These are phyloP conservation scores for Oscheius sp. DNA, from an alignment of 2,888 invertebrate genomes.

Conservation along the genomic window DNA sequence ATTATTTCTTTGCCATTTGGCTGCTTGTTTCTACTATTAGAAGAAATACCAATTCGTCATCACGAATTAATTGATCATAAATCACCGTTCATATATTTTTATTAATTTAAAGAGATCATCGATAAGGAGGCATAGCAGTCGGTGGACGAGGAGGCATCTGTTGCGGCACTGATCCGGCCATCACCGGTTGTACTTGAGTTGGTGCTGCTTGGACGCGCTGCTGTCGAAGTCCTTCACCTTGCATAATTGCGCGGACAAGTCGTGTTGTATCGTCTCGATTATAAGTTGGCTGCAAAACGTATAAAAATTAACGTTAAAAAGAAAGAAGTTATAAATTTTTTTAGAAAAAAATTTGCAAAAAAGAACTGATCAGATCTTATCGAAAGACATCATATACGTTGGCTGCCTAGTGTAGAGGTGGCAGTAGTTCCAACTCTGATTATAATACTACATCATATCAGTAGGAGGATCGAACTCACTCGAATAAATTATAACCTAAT, in stretches of 20 bases:
- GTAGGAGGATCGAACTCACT: neutral
- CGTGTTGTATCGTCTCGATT: constrained; percentile 52
- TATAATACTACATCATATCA: constrained; percentile 23
- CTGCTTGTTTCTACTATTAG: neutral
- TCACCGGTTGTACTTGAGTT: neutral
- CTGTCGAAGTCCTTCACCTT: constrained; percentile 52
- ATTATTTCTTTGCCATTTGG: neutral
- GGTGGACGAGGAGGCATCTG: constrained; percentile 21
- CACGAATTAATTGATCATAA: neutral
- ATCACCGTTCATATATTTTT: neutral
- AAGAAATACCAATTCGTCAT: too few species aligned
- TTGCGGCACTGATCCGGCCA: constrained; percentile 9
- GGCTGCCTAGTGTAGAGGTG: constrained; percentile 29
- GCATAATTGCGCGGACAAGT: constrained; percentile 55
- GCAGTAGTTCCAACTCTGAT: constrained; percentile 8
- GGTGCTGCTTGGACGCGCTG: neutral
- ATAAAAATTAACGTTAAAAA: neutral
- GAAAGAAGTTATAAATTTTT: neutral
- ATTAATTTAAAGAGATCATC: constrained; percentile 3
- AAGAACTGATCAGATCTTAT: constrained; percentile 38
- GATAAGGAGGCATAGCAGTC: constrained; percentile 2
- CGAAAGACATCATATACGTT: constrained; percentile 18
- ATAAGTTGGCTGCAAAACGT: constrained; percentile 50
- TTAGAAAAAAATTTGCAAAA: neutral
- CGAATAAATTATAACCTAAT: neutral